These are phyloP conservation scores for Sinodicranocentrus sp. DNA, from an alignment of 2,888 invertebrate species.

Conservation along the genomic window DNA sequence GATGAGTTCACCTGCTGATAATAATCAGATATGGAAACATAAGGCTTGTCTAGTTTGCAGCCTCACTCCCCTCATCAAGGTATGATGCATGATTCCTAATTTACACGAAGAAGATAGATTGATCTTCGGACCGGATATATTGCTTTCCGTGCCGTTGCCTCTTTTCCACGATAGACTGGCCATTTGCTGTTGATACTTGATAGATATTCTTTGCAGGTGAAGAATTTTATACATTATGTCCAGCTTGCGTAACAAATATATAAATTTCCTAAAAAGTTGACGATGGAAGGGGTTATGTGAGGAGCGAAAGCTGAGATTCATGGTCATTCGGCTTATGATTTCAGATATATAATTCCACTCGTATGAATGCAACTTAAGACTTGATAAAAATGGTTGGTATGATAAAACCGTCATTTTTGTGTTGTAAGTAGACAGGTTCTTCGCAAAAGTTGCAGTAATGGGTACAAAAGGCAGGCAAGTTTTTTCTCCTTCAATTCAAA, in stretches of 20 bases:
- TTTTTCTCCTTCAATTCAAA: slow-evolving; percentile 5
- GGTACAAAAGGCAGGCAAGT: not conserved
- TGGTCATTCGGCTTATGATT: not conserved
- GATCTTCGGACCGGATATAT: slow-evolving; percentile 38
- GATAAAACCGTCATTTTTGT: not conserved
- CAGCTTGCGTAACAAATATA: no score
- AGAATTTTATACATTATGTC: no score
- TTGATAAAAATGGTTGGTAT: not conserved
- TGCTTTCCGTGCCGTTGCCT: slow-evolving; percentile 38
- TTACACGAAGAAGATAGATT: not conserved
- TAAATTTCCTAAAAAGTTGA: not conserved
- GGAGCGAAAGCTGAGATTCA: not conserved
- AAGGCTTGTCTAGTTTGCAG: no score
- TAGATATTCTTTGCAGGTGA: no score
- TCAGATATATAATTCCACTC: not conserved
- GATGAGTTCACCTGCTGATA: slow-evolving; percentile 7
- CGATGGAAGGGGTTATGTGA: no score
- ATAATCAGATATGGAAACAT: not conserved
- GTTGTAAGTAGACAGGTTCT: not conserved
- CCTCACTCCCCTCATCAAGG: not conserved
- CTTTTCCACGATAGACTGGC: slow-evolving; percentile 4
- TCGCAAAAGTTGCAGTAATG: not conserved
- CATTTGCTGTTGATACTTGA: not conserved
- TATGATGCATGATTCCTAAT: slow-evolving; percentile 3
- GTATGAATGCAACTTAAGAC: not conserved